Percentiles rank a stretch among this genome's conserved stretches.
phyloP scores from a whole-genome alignment of 2,888 invertebrate species.

The Aphelenchoides bicaudatus region DNA sequence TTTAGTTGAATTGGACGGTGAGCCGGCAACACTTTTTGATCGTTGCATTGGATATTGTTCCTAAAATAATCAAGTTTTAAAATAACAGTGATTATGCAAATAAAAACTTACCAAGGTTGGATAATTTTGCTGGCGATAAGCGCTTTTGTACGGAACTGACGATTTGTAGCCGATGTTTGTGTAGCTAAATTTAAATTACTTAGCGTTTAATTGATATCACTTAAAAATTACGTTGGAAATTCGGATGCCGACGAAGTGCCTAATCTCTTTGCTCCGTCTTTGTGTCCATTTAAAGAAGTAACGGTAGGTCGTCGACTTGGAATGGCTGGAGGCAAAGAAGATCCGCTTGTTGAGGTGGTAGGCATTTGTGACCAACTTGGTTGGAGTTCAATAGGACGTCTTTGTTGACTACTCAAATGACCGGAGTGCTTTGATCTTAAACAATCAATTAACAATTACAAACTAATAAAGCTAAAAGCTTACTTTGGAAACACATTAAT shows the following conservation, averaged over 20 bases:
- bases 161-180: constrained; percentile 58
- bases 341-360: background rate
- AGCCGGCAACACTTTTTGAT: constrained; percentile 4
- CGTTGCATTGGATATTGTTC: constrained; percentile 1
- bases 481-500: no score
- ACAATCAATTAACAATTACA: background rate
- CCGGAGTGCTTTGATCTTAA: background rate
- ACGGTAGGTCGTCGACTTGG: constrained; percentile 7
- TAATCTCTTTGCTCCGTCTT: background rate
- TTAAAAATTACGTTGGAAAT: constrained; percentile 2
- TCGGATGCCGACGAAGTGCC: background rate
- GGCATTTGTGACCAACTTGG: constrained; percentile 2
- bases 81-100: background rate
- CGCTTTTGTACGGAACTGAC: constrained; percentile 49
- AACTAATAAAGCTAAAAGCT: background rate
- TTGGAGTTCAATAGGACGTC: background rate
- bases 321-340: constrained; percentile 4
- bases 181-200: constrained; percentile 26
- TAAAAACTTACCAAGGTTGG: constrained; percentile 45
- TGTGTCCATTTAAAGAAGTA: background rate
- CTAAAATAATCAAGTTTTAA: background rate
- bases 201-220: no score
- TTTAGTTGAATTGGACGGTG: background rate
- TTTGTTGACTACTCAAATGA: constrained; percentile 1
- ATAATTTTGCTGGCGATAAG: constrained; percentile 55